Evolutionary conservation across 2,113 vertebrate species (phyloP), one percentile per base, ranked within the genome.

Genomic region (Excalfactoria chinensis): DNA sequence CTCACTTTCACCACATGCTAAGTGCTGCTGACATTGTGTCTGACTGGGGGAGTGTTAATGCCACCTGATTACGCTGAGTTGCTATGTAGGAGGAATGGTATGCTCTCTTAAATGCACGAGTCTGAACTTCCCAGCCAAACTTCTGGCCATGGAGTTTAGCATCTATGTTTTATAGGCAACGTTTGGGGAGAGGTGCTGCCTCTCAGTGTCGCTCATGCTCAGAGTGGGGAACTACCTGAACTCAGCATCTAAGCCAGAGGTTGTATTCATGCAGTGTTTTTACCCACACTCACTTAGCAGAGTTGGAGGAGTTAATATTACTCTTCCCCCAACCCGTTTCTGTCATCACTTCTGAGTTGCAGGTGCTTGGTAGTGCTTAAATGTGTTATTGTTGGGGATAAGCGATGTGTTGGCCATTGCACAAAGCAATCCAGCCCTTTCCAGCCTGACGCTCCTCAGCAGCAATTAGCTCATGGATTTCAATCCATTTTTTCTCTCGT

Each of bases 401-500:
- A 66, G 35, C 68, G 60, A 63, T 60, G 41, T 1, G 4, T 43
- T 51, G 78, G 66, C 62, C 49, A 16, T 37, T 40, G 70, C 48
- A 48, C 25, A 41, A 53, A 69, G 64, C 32, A 86, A 75, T 48
- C 21, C 70, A 67, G 44, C 19, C 34, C 78, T 58, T 34, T 75
- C 6, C 28, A 14, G 16, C 41, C 69, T 76, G 58, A 41, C 59
- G 32, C 81, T 75, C 82, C 80, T 62, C 26, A 16, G 17, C 34
- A 81, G 67, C 35, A 86, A 51, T 13, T 66, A 32, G 21, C 91
- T 86, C 20, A 63, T 46, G 55, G 18, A 74, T 86, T 93, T 92
- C 30, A 93, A 75, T 67, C 43, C 64, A 6, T 85, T 92, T 81
- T 79, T 85, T 75, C 32, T 84, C 66, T 86, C n/a, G n/a, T n/a